Evolutionary conservation across 2,113 vertebrate genomes (phyloP).

Genomic region (Cephalopterus ornatus): DNA sequence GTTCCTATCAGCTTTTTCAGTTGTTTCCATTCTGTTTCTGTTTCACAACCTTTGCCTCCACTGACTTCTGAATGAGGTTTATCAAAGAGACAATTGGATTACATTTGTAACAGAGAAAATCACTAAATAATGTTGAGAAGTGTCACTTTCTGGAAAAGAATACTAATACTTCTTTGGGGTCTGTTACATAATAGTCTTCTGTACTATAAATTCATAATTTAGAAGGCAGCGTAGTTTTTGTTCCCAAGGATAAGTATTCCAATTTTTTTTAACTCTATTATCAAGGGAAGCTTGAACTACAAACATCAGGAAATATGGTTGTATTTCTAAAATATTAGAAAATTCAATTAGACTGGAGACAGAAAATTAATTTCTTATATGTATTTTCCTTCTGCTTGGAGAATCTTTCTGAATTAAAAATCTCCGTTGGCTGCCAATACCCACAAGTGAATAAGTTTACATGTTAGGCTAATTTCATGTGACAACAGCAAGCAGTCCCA

Average conservation of each 20-base stretch:
- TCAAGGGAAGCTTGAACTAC: neutral
- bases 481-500: neutral
- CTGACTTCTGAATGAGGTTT: neutral
- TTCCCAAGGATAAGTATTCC: neutral
- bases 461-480: neutral
- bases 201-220: neutral
- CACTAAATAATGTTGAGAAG: neutral
- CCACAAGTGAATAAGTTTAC: neutral
- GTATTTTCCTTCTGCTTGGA: neutral
- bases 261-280: neutral
- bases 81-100: neutral
- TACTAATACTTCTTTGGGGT: neutral
- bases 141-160: neutral
- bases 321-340: conserved; percentile 14
- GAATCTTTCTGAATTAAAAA: neutral
- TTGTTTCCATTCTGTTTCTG: neutral
- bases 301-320: neutral
- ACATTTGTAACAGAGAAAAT: neutral
- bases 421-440: neutral
- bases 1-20: neutral
- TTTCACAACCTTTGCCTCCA: neutral
- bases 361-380: neutral
- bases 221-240: neutral
- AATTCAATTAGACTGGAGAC: neutral
- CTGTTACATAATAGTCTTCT: neutral